These are phyloP conservation scores for Callosobruchus maculatus DNA, from an alignment of 2,888 invertebrate species.

Conservation along the genomic window DNA sequence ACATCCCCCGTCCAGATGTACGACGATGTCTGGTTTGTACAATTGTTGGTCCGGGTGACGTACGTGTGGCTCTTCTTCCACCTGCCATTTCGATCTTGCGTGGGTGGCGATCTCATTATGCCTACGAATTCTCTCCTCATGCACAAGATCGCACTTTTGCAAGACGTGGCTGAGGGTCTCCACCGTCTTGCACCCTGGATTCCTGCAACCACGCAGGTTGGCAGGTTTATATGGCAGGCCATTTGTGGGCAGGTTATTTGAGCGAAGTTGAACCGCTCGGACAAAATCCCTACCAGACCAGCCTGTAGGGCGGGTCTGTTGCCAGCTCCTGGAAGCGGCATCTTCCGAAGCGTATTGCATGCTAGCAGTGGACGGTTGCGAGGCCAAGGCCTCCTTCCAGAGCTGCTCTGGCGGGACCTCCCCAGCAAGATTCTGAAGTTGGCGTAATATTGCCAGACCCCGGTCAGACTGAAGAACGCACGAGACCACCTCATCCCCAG, in stretches of 20 bases:
- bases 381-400: conserved; percentile 1
- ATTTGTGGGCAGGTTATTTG: no score
- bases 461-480: conserved; percentile 10
- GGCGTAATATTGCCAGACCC: background rate
- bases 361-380: background rate
- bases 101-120: conserved; percentile 18
- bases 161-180: conserved; percentile 18
- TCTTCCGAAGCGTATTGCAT: background rate
- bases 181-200: conserved; percentile 12
- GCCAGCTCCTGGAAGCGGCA: conserved; percentile 6
- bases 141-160: conserved; percentile 15
- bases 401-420: conserved; percentile 3
- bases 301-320: conserved; percentile 2
- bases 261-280: no score
- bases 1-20: background rate
- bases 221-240: no score
- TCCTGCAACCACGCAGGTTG: conserved; percentile 11
- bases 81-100: background rate
- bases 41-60: conserved; percentile 18
- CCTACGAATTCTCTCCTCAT: conserved; percentile 13
- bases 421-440: conserved; percentile 10
- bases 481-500: conserved; percentile 11
- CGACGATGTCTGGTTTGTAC: conserved; percentile 20
- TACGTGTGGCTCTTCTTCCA: conserved; percentile 22
- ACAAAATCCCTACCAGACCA: conserved; percentile 24